phyloP scores from a whole-genome alignment of 2,888 invertebrate genomes.

The Reticulitermes lucifugus region DNA sequence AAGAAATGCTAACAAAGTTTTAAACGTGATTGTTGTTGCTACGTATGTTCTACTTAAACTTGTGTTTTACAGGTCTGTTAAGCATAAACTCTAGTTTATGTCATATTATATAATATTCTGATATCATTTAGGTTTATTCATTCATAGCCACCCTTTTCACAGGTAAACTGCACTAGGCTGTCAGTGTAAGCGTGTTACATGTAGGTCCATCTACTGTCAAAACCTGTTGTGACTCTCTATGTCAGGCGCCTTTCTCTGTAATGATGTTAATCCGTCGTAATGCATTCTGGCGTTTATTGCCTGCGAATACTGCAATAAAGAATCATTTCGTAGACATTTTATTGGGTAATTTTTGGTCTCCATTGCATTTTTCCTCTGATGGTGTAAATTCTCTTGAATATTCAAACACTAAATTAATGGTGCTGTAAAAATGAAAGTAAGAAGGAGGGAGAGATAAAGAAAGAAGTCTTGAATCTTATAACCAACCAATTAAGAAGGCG shows the following conservation, averaged over 20 bases:
- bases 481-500: constrained; percentile 42
- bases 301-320: constrained; percentile 37
- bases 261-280: not conserved
- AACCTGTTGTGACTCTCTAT: not conserved
- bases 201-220: too few relatives aligned
- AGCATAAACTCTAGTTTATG: too few relatives aligned
- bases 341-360: constrained; percentile 42
- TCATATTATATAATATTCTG: too few relatives aligned
- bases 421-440: constrained; percentile 43
- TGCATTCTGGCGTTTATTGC: constrained; percentile 23
- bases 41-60: too few relatives aligned
- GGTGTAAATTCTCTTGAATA: constrained; percentile 48
- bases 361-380: constrained; percentile 18
- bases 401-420: constrained; percentile 50
- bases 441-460: not conserved
- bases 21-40: too few relatives aligned
- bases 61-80: too few relatives aligned
- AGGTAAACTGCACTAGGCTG: too few relatives aligned
- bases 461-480: constrained; percentile 34
- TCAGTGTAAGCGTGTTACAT: too few relatives aligned
- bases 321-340: constrained; percentile 41
- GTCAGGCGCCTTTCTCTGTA: not conserved
- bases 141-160: too few relatives aligned
- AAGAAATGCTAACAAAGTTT: too few relatives aligned
- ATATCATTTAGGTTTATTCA: too few relatives aligned